Evolutionary conservation across 2,113 vertebrate genomes (phyloP).

Genomic region (Hydropotes inermis): DNA sequence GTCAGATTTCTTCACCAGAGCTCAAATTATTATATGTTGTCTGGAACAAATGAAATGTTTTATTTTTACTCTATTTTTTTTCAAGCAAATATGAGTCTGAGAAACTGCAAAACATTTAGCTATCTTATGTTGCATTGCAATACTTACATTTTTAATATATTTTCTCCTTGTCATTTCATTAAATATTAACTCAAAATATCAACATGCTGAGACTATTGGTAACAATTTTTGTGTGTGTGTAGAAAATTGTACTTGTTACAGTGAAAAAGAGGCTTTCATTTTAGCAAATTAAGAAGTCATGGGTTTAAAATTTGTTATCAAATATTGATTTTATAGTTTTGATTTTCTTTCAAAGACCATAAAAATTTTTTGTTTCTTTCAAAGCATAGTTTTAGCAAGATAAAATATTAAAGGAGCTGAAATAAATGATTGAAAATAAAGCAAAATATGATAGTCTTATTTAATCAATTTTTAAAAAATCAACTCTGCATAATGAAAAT

Average conservation of each 20-base stretch:
- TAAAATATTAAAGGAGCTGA: not conserved
- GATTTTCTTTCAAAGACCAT: not conserved
- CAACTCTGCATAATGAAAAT: not conserved
- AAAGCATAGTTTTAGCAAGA: not conserved
- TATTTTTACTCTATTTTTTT: conserved; percentile 5
- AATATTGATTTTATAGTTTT: conserved; percentile 10
- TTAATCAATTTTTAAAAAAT: not conserved
- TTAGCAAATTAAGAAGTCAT: not conserved
- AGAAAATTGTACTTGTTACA: not conserved
- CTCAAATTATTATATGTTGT: not conserved
- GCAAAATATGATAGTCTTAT: not conserved
- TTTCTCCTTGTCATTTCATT: not conserved
- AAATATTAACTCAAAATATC: conserved; percentile 23
- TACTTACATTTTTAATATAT: not conserved
- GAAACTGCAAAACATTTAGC: not conserved
- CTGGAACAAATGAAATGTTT: not conserved
- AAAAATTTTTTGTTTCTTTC: not conserved
- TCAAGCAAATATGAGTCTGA: not conserved
- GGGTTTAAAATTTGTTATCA: not conserved
- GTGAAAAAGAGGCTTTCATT: not conserved
- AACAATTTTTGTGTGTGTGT: not conserved
- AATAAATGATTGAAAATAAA: not conserved
- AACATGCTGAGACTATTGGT: not conserved
- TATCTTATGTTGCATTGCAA: not conserved
- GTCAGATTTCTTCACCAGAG: not conserved